Base-by-base conservation (phyloP, 2,113 vertebrate species). In the Nibea albiflora region DNA sequence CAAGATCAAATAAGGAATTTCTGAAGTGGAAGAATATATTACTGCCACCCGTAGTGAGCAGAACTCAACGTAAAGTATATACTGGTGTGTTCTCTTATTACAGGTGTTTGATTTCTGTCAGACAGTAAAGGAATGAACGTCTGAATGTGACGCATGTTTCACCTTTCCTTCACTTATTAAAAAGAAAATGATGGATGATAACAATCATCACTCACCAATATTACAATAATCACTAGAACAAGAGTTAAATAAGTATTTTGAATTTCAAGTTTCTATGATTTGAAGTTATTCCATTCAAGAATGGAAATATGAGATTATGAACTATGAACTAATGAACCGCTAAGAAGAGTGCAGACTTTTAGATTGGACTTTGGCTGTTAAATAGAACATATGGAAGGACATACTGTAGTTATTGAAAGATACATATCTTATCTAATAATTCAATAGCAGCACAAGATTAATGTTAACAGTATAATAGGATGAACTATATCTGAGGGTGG, bases 361-460 rank as follows among this genome's bases (percentile, higher is more conserved):
- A 80, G 54, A 61, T 11, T 35, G 1, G 31, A 80, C 50, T 58
- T 24, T 10, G 22, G 16, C 5, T 80, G 61, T 53, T 72, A 56
- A 73, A 80, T 5, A 28, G 26, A 52, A 39, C 52, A 69, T 54
- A 63, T 47, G 11, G 39, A n/a, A n/a, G 6, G 20, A 26, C 8
- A 7, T 22, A 53, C 20, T 49, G 53, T 54, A 58, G 56, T 46
- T 78, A 71, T 76, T 80, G 58, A 7, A 60, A 24, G 60, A 87
- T 74, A 85, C 71, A 83, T 81, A 73, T 72, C 17, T 71, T 54
- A 62, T 80, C 69, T 70, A 77, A 85, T 62, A 24, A 54, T 54
- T 74, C 64, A 44, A 76, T 76, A 77, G 72, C 61, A 73, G 64
- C 47, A 75, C 73, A 76, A 72, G 64, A 85, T 68, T 63, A 58